Evolutionary conservation across 1,140 invertebrate species (phyloP), one percentile per base, ranked within the genome.

Genomic region (Lepidurus packardi): DNA sequence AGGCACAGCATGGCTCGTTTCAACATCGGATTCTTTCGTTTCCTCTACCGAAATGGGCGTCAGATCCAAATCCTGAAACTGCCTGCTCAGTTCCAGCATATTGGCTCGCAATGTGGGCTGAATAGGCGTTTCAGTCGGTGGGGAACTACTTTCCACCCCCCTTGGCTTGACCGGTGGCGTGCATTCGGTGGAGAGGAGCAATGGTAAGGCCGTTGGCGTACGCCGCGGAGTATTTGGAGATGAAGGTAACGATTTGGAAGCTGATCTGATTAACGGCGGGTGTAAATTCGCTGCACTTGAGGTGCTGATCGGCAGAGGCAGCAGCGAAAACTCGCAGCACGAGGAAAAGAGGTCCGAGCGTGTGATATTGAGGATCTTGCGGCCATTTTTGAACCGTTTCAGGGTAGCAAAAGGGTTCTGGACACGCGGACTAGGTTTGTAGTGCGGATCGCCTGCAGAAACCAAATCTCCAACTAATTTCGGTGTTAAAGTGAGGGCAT

Each of bases 371-470:
- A 78, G 42, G 47, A 75, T 80, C 43, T 79, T 53, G 8, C 80
- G 44, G 21, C 78, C 78, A 73, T 78, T 73, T 73, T 78, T 78
- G 79, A 90, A 88, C 79, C 90, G 88, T 7, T 87, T 88, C 11
- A 92, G 84, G 3, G 89, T 87, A 73, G 91, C 89, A 83, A 93
- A 92, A 16, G 92, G 91, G 85, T 93, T 92, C 80, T 84, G 84
- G 79, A 84, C 85, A 65, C 87, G 88, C 16, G 86, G 89, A 82
- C 87, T 88, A 7, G 89, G 90, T 81, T 89, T 89, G 82, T 93
- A 93, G 82, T 94, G 91, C 44, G 92, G 90, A 86, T 95, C 93
- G 81, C 92, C 88, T 73, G 90, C 87, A 82, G 91, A 91, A 88
- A 94, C 93, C 24, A 91, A 89, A 84, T 93, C 91, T 34, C 91